Evolutionary conservation across 2,888 invertebrate genomes (phyloP).

Genomic region (Zeuzera pyrina): DNA sequence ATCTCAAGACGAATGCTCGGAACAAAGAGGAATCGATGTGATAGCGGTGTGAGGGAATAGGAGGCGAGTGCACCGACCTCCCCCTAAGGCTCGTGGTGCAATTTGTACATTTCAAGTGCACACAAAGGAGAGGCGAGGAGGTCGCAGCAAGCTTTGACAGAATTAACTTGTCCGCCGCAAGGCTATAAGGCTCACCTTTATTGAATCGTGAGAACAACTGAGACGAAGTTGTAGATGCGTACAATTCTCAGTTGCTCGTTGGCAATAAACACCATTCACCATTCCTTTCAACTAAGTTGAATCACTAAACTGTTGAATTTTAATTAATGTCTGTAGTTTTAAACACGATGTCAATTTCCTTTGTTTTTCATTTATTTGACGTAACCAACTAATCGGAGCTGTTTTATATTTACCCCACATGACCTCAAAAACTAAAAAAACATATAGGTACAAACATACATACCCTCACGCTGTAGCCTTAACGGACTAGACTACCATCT

Average conservation of each 20-base stretch:
- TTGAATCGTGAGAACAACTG: conserved; percentile 43
- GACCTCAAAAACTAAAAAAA: too few species aligned
- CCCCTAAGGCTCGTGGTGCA: conserved; percentile 59
- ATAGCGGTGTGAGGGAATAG: conserved; percentile 45
- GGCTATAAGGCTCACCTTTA: conserved; percentile 53
- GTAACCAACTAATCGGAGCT: too few species aligned
- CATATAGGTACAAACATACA: too few species aligned
- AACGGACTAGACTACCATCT: too few species aligned
- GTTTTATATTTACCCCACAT: too few species aligned
- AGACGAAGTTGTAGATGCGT: conserved; percentile 33
- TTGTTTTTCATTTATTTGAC: too few species aligned
- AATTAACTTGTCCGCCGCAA: conserved; percentile 68
- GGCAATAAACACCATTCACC: conserved; percentile 6
- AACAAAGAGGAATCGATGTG: conserved; percentile 70
- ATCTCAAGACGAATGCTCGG: conserved; percentile 66
- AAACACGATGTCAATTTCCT: too few species aligned
- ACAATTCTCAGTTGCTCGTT: conserved; percentile 14
- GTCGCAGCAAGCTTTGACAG: conserved; percentile 68
- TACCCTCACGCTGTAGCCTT: too few species aligned
- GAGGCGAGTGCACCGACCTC: conserved; percentile 60
- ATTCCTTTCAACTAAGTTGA: too few species aligned
- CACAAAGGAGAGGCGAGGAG: conserved; percentile 68
- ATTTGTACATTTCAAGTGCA: conserved; percentile 73
- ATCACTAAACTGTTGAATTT: conserved; percentile 8
- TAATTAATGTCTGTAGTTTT: too few species aligned